Evolutionary conservation across 1,140 invertebrate species (phyloP).

Genomic region (Doryteuthis pealeii): DNA sequence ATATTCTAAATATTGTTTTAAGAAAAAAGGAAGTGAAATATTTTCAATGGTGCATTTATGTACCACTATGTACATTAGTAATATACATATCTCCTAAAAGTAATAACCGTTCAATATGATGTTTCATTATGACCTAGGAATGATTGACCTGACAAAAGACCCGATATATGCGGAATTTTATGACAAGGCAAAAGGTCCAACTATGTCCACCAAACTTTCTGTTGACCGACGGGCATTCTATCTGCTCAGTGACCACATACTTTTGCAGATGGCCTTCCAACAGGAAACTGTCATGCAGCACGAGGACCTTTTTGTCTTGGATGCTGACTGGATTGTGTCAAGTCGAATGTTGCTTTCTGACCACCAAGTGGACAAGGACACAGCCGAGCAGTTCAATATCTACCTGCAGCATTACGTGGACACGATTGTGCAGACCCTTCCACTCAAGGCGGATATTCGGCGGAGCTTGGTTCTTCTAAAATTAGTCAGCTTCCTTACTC

Average conservation of each 20-base stretch:
- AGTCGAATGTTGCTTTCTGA: conserved; percentile 48
- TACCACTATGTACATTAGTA: too few relatives aligned
- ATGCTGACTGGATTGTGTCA: conserved; percentile 49
- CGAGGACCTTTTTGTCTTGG: conserved; percentile 54
- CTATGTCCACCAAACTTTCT: conserved; percentile 42
- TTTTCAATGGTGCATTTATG: too few relatives aligned
- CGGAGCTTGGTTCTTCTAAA: conserved; percentile 52
- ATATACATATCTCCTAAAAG: too few relatives aligned
- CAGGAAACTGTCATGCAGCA: conserved; percentile 43
- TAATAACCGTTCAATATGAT: background rate
- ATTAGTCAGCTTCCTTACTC: conserved; percentile 54
- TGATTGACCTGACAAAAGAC: conserved; percentile 54
- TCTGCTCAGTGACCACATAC: conserved; percentile 51
- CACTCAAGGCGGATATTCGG: conserved; percentile 46
- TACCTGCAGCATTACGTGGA: conserved; percentile 55
- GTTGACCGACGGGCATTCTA: conserved; percentile 54
- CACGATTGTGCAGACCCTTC: conserved; percentile 44
- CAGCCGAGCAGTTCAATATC: conserved; percentile 55
- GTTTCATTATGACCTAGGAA: conserved; percentile 45
- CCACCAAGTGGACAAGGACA: conserved; percentile 48
- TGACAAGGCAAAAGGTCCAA: conserved; percentile 39
- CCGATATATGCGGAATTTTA: conserved; percentile 50
- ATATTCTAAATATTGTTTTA: too few relatives aligned
- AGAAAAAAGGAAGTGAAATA: too few relatives aligned
- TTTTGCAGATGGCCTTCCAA: conserved; percentile 52